These are phyloP conservation scores for Pseudomyrmex gracilis DNA, from an alignment of 1,140 invertebrate genomes.

Conservation along the genomic window DNA sequence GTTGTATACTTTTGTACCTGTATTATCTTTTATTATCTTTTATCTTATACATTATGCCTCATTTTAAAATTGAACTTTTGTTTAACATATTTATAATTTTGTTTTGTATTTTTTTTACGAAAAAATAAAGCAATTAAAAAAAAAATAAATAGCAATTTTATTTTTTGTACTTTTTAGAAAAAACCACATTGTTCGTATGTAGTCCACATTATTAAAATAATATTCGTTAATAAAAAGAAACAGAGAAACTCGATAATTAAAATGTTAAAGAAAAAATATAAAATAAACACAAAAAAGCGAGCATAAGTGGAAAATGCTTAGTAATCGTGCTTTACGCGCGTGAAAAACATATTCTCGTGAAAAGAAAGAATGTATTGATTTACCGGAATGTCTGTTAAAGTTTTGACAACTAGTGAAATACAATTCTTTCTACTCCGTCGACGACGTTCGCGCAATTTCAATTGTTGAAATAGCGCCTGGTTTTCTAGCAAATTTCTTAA, in stretches of 20 bases:
- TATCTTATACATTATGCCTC: neutral
- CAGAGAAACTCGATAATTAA: constrained; percentile 38
- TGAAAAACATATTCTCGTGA: constrained; percentile 17
- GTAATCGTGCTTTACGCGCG: neutral
- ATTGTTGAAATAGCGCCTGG: constrained; percentile 24
- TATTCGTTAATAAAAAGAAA: constrained; percentile 11
- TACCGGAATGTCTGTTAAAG: constrained; percentile 41
- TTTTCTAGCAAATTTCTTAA: constrained; percentile 12
- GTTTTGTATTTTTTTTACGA: neutral
- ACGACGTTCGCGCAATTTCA: neutral
- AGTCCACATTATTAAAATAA: neutral
- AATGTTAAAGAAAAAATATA: constrained; percentile 8
- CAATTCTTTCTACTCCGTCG: constrained; percentile 36
- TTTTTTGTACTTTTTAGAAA: neutral
- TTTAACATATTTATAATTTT: neutral
- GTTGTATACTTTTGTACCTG: no score
- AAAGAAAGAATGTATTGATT: constrained; percentile 44
- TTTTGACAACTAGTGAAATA: constrained; percentile 46
- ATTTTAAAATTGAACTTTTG: neutral
- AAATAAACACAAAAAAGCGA: constrained; percentile 24
- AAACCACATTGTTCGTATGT: neutral
- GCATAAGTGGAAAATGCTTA: neutral
- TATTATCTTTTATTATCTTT: no score
- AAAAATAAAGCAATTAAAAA: no score
- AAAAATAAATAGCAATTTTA: neutral